These are phyloP conservation scores for Diglossa cyanea DNA, from an alignment of 2,797 vertebrate species.

Conservation along the genomic window DNA sequence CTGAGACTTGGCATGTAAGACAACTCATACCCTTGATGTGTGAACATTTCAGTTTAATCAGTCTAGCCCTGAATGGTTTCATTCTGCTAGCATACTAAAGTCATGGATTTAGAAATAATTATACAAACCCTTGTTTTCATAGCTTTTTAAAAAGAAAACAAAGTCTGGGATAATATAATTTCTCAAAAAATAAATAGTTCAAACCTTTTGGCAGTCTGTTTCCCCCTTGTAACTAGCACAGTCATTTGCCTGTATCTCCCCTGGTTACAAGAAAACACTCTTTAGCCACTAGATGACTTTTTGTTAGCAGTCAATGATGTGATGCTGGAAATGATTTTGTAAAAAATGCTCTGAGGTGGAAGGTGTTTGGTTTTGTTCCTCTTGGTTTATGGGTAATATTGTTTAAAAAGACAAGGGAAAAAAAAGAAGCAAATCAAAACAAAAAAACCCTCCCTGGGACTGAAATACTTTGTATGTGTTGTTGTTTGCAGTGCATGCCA, in stretches of 20 bases:
- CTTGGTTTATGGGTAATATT: not conserved
- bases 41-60: not conserved
- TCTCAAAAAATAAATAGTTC: not conserved
- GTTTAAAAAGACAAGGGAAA: slow-evolving; percentile 41
- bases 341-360: not conserved
- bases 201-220: not conserved
- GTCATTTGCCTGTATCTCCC: not conserved
- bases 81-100: not conserved
- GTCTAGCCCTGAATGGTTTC: not conserved
- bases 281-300: not conserved
- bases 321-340: not conserved
- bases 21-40: not conserved
- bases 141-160: not conserved
- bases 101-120: not conserved
- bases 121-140: not conserved
- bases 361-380: not conserved
- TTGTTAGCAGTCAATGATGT: not conserved
- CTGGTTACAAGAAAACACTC: not conserved
- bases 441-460: slow-evolving; percentile 58
- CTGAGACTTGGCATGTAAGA: not conserved
- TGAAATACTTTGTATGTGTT: slow-evolving; percentile 81
- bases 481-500: slow-evolving; percentile 83
- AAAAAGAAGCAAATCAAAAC: slow-evolving; percentile 16
- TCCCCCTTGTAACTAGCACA: not conserved
- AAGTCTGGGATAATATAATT: not conserved